These are phyloP conservation scores for Lepilemur septentrionalis DNA, from an alignment of 2,797 vertebrate species.

Conservation along the genomic window DNA sequence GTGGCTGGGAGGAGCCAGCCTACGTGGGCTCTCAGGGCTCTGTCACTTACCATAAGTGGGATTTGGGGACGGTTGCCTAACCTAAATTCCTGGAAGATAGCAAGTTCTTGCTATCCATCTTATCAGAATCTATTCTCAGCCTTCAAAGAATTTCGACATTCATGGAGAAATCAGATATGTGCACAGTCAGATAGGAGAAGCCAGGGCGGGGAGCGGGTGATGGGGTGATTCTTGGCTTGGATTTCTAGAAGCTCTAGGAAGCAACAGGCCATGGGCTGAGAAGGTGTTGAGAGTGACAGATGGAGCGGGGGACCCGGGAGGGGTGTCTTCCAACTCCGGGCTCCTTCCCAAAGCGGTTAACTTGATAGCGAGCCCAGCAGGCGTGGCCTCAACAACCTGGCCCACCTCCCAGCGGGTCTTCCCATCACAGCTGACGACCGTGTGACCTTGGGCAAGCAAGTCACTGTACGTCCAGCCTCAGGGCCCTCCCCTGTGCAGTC, in stretches of 20 bases:
- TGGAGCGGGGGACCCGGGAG: accelerated
- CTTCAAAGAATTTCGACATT: not conserved
- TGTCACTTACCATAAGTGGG: accelerated
- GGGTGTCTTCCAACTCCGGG: not conserved
- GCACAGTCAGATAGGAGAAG: not conserved
- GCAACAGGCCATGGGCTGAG: not conserved
- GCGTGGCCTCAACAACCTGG: accelerated
- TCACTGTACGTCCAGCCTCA: accelerated
- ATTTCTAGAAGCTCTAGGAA: not conserved
- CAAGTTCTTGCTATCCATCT: not conserved
- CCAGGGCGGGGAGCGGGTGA: not conserved
- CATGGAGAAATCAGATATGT: not conserved
- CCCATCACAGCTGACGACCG: not conserved
- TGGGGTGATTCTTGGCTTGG: not conserved
- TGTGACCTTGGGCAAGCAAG: not conserved
- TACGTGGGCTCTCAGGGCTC: accelerated
- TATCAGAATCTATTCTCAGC: not conserved
- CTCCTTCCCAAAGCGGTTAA: not conserved
- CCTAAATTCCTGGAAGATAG: not conserved
- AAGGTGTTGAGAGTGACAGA: not conserved
- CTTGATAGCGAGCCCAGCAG: not conserved
- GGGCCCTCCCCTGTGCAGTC: accelerated
- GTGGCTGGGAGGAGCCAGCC: not conserved
- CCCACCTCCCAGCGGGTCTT: not conserved
- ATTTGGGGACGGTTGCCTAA: not conserved